These are phyloP conservation scores for Tylochromis polylepis DNA, from an alignment of 2,113 vertebrate species.

Conservation along the genomic window DNA sequence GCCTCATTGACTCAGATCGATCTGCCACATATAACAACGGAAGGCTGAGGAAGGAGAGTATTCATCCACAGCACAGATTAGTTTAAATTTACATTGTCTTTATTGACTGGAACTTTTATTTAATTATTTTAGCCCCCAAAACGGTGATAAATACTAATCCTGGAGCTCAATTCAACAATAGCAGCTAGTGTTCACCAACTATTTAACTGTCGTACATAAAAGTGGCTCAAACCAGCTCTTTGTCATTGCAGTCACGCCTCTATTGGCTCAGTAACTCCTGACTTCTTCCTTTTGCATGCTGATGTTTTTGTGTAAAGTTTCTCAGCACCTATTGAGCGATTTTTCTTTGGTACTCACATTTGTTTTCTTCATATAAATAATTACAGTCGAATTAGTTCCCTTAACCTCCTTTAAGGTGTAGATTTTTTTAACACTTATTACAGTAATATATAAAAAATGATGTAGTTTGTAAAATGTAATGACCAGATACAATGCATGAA, in stretches of 20 bases:
- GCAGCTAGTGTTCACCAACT: accelerated
- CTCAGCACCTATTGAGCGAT: background rate
- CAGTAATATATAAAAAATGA: background rate
- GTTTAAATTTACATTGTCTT: background rate
- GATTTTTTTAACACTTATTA: background rate
- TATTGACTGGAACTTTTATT: background rate
- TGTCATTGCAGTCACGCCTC: background rate
- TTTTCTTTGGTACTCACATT: background rate
- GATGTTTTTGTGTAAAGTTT: background rate
- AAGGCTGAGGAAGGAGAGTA: background rate
- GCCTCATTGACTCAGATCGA: constrained; percentile 13
- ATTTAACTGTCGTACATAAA: background rate
- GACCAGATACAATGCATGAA: background rate
- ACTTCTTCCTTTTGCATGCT: background rate
- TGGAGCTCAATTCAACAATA: background rate
- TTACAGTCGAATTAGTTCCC: background rate
- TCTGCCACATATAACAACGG: background rate
- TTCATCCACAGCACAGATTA: background rate
- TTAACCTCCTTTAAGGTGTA: too few species aligned
- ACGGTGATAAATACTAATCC: accelerated
- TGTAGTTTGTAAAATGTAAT: background rate
- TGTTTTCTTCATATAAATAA: background rate
- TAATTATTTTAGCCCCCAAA: background rate
- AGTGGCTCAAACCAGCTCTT: background rate
- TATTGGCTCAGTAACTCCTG: background rate